Evolutionary conservation across 2,888 invertebrate species (phyloP), one percentile per base, ranked within the genome.

Genomic region (Lithodes maja): DNA sequence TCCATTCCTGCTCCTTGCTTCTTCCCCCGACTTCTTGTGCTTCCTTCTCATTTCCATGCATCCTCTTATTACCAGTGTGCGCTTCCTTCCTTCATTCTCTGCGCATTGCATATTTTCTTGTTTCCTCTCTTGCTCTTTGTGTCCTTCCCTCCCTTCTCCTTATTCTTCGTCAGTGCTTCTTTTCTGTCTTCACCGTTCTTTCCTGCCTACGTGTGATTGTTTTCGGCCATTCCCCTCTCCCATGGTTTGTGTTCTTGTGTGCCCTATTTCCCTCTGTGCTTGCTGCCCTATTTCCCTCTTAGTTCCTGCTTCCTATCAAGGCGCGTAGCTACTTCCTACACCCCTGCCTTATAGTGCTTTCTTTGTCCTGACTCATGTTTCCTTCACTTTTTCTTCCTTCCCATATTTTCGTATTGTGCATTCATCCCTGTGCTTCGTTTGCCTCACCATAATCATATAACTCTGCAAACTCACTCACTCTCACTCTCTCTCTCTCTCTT

Each of bases 331-430:
- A 15, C 74, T 74, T n/a, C 17, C 3, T 74, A 3, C 3, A 74
- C 74, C 3, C 74, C n/a, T 17, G 15, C n/a, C 74, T 3, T 74
- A 33, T 33, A 33, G 33, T 33, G 33, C 33, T n/a, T 74, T n/a
- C 74, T n/a, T n/a, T 1, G 3, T 74, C 15, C n/a, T 3, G 7
- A 7, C 12, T 61, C 61, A 61, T 61, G 61, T 61, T 12, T 12
- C 61, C 74, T 74, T 15, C 74, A n/a, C 74, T 74, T n/a, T 74
- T n/a, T 74, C n/a, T n/a, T n/a, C n/a, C n/a, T 3, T n/a, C 79
- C n/a, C 9, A 0, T n/a, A 54, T 54, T 17, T 79, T 54, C 79
- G 15, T 54, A 79, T 54, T 54, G 2, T 54, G 33, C 12, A 9
- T 79, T 55, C 55, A n/a, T 17, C n/a, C n/a, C 54, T 54, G 54